Evolutionary conservation across 2,113 vertebrate genomes (phyloP), one percentile per base, ranked within the genome.

Genomic region (Etia nguti): DNA sequence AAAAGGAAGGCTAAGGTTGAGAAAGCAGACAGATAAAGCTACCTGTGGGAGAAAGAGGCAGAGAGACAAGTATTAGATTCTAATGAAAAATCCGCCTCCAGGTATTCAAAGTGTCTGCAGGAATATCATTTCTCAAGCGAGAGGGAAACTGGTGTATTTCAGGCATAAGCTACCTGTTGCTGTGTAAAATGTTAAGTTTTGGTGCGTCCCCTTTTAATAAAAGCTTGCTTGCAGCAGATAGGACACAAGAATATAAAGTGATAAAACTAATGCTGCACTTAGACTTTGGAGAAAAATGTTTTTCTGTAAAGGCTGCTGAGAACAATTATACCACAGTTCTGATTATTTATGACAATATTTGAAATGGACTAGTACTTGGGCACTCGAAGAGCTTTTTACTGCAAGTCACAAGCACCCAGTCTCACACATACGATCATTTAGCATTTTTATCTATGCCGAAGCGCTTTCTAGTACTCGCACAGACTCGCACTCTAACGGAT

Each of bases 11-110:
- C 81, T 86, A 83, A 43, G 85, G 16, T 84, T 89, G 89, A 86
- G 89, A 85, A 80, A 89, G 79, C 88, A 91, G 59, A 85, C 80
- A 84, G 87, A 92, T 93, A 85, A 90, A 75, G 55, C 77, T 82
- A 59, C 62, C 79, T 75, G 48, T 52, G 29, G 68, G 85, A 54
- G 52, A 59, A 59, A n/a, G 54, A 18, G 52, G 38, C 11, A 4
- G 82, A 73, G 80, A 54, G 46, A 83, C 9, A 4, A 73, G 48
- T 50, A 83, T 92, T 82, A 81, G 52, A 88, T 79, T 80, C 84
- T 88, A 83, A 92, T 92, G 56, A 87, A 87, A 92, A 86, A 83
- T 84, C 55, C 57, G 81, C 86, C 88, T 82, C 88, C 52, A 86
- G 89, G 89, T 86, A 88, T 82, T 91, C 81, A 88, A 79, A 57